Base-by-base conservation (phyloP, 2,113 vertebrate species). In the Caranx melampygus region DNA sequence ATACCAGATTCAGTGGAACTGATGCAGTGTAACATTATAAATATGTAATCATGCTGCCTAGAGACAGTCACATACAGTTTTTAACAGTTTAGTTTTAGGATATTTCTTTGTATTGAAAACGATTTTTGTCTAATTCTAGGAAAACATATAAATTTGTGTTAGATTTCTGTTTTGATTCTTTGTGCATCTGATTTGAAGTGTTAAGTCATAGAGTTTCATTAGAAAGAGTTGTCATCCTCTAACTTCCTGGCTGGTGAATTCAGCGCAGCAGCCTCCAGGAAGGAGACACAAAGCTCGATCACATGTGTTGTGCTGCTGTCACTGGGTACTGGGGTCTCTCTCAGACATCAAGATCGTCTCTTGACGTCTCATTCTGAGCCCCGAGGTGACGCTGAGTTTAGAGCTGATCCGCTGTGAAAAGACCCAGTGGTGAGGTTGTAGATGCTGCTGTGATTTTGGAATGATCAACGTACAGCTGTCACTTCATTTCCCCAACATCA, bases 401-500 rank as follows among this genome's bases (percentile, higher is more conserved):
- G 51, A 68, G 44, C 47, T 65, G 18, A 79, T 84, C 71, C 62
- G 51, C 62, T 73, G 51, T 76, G 70, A 75, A 61, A n/a, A 62
- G 72, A 67, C 66, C 64, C 69, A 58, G 72, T 15, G 42, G 69
- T 55, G 76, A 81, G 51, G 33, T 64, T 63, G 57, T 6, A 42
- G 69, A 71, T 40, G 54, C 75, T 86, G 84, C 78, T 62, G 70
- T 71, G 74, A 63, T 59, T 63, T 69, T 78, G 78, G 60, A 74
- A 75, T 60, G 78, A 87, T 85, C 70, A 66, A 69, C 66, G 1
- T 44, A 3, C 79, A 85, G 82, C 85, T 89, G 82, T 83, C 79
- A 76, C 77, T 83, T 87, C 62, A 49, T 71, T 79, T 77, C 68
- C 44, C 58, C 35, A 47, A 59, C 71, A 55, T 79, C 72, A 44